Evolutionary conservation across 2,113 vertebrate species (phyloP), one percentile per base, ranked within the genome.

Genomic region (Nestor notabilis): DNA sequence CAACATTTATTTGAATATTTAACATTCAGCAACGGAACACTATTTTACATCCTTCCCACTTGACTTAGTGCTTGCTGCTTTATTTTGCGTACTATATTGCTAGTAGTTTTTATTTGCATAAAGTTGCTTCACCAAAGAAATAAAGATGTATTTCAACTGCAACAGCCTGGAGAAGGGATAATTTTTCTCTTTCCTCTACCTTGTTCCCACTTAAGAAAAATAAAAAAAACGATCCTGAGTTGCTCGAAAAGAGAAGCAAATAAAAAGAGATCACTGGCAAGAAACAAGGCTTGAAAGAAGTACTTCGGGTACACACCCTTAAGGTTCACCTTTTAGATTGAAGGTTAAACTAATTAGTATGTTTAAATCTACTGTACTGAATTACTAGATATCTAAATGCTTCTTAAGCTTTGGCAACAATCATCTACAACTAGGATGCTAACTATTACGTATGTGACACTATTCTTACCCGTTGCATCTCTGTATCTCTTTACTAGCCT

Each of bases 1-100:
- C 87, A 72, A 9, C 80, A 35, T 93, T 97, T 93, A 94, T 87
- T 90, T 97, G 92, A 97, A 94, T 96, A 97, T 93, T 96, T 96
- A 96, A 88, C 94, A 90, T 80, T 46, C 87, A 72, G 49, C 75
- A 43, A 64, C 19, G 27, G 43, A 95, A 76, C 29, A n/a, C 61
- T 93, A 35, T 65, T 96, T 96, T 83, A 95, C 82, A 90, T 69
- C 72, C 66, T 56, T 31, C 50, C 83, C 77, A 11, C 82, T 47
- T 96, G 93, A 93, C 84, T 92, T 76, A 86, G 61, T 83, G 58
- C 44, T 95, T 86, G 82, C 95, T 84, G 47, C 65, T 97, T 97
- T 94, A 93, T 94, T 94, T 96, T 91, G 74, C 80, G 33, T 75
- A 72, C 46, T 65, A 91, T 89, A 92, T 21, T 53, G 66, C 83